phyloP scores from a whole-genome alignment of 2,888 invertebrate species.

The Helleia helle region DNA sequence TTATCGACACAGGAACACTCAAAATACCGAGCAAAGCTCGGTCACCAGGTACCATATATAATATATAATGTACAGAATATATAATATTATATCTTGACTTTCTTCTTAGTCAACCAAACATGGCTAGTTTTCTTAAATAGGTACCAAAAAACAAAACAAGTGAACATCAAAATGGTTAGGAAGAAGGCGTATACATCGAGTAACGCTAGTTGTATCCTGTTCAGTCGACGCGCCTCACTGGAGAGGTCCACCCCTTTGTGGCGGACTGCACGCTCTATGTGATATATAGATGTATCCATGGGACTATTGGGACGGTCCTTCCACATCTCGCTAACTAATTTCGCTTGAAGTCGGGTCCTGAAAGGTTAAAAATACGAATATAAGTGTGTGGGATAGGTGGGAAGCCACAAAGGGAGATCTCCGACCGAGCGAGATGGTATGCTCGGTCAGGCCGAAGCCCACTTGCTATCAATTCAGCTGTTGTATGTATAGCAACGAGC shows the following conservation, averaged over 20 bases:
- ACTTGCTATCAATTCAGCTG: no score
- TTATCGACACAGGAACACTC: no score
- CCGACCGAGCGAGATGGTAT: no score
- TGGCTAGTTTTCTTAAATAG: background rate
- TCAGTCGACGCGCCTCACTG: constrained; percentile 27
- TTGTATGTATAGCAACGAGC: no score
- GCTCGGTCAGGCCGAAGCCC: no score
- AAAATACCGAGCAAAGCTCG: no score
- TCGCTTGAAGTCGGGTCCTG: constrained; percentile 31
- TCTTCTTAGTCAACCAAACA: background rate
- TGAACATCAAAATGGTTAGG: background rate
- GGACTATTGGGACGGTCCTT: constrained; percentile 29
- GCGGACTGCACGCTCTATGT: constrained; percentile 33
- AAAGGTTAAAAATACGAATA: no score
- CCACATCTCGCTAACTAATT: constrained; percentile 30
- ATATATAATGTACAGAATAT: no score
- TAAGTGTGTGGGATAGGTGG: no score
- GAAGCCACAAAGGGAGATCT: no score
- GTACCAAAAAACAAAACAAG: constrained; percentile 1
- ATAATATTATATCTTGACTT: no score
- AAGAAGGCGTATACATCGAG: constrained; percentile 27
- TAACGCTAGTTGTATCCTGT: constrained; percentile 23
- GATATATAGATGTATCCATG: constrained; percentile 37
- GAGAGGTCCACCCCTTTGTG: constrained; percentile 29
- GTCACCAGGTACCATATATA: no score